Evolutionary conservation across 2,888 invertebrate genomes (phyloP), one percentile per base, ranked within the genome.

Genomic region (Pherbina coryleti): DNA sequence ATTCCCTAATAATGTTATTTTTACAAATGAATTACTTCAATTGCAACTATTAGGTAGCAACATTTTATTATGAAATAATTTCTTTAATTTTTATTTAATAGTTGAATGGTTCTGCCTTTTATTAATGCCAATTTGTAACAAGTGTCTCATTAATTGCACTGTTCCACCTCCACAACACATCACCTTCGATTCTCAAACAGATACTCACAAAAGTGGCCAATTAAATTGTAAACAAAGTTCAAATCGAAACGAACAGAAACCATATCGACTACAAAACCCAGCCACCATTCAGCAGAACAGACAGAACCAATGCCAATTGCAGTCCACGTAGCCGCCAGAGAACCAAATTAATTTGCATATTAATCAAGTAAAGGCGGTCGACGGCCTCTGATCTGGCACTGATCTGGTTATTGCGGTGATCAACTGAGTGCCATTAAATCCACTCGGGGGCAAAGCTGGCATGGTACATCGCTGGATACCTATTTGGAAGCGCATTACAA

Each of bases 261-360:
- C 72, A 25, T 44, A 28, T 34, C 55, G 11, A 34, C 19, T 22
- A 17, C 28, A 19, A 28, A 8, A 49, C 25, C 28, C 70, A 69
- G 9, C 11, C 25, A 60, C 22, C 57, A 64, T 55, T 64, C 44
- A 8, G 60, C n/a, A n/a, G n/a, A n/a, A n/a, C n/a, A n/a, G 62
- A 55, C 71, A 37, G 25, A 31, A 37, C 25, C 53, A 37, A 70
- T 17, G 17, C 49, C 70, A 57, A 44, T 60, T n/a, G 55, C n/a
- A 34, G 55, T 25, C 19, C 14, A 44, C 34, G 9, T 60, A 17
- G 37, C 69, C 25, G 62, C 69, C 34, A 57, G n/a, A 31, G 31
- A 19, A 44, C 49, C 71, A 77, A 79, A 79, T 79, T 78, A 79
- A 79, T 79, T 79, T 79, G 78, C 79, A 79, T 79, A 79, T 79